phyloP scores from a whole-genome alignment of 2,797 vertebrate species.

The Macrochelys suwanniensis region DNA sequence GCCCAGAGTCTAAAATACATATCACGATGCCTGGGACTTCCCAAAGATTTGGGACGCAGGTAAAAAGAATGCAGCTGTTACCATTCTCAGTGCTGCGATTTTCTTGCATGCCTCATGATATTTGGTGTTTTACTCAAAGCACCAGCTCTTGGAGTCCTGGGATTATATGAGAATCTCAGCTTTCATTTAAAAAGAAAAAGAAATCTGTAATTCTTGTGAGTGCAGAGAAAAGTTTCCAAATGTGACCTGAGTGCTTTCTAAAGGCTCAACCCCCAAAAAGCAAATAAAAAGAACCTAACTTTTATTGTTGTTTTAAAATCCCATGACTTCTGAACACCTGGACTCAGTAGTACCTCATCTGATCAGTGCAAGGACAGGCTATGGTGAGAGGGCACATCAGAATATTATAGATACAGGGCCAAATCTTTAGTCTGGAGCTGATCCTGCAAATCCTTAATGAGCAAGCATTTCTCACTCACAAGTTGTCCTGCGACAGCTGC shows the following conservation, averaged over 20 bases:
- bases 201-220: neutral
- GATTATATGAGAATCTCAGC: neutral
- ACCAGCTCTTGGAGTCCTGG: rapidly evolving
- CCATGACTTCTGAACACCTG: neutral
- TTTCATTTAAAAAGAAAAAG: neutral
- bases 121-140: neutral
- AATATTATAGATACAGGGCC: neutral
- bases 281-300: neutral
- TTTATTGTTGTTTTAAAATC: neutral
- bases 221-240: neutral
- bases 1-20: neutral
- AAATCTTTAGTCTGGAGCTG: neutral
- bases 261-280: neutral
- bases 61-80: neutral
- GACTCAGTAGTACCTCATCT: neutral
- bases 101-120: too few species aligned
- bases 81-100: neutral
- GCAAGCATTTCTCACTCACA: neutral
- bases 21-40: neutral
- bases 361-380: too few species aligned
- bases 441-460: neutral
- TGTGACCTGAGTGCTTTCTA: neutral
- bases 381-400: neutral
- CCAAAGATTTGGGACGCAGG: neutral
- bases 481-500: neutral